Evolutionary conservation across 2,888 invertebrate species (phyloP).

Genomic region (Xestia xanthographa): DNA sequence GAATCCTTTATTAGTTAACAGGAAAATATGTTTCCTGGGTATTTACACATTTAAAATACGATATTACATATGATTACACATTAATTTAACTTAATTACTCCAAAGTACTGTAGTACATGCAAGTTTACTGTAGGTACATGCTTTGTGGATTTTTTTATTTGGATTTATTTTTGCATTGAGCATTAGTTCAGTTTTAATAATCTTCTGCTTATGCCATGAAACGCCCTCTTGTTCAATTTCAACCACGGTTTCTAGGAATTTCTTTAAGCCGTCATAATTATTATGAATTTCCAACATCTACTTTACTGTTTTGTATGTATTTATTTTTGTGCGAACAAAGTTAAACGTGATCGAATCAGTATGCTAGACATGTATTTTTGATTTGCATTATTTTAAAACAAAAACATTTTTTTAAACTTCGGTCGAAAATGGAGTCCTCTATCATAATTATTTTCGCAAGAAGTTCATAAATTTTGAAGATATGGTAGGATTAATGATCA

Average conservation of each 20-base stretch:
- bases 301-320: neutral
- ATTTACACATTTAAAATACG: no score
- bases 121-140: no score
- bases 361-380: neutral
- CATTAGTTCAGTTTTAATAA: neutral
- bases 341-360: neutral
- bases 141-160: no score
- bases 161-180: neutral
- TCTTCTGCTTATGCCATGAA: neutral
- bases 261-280: neutral
- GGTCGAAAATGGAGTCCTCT: neutral
- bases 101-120: no score
- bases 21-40: no score
- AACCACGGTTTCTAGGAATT: neutral
- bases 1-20: no score
- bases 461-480: slow-evolving; percentile 5
- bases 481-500: slow-evolving; percentile 13
- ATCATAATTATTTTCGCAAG: slow-evolving; percentile 18
- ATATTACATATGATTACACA: no score
- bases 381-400: neutral
- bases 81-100: no score
- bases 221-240: neutral
- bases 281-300: neutral
- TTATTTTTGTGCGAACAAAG: neutral
- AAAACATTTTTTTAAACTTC: neutral